Evolutionary conservation across 2,888 invertebrate genomes (phyloP).

Genomic region (Hoplodrina ambigua): DNA sequence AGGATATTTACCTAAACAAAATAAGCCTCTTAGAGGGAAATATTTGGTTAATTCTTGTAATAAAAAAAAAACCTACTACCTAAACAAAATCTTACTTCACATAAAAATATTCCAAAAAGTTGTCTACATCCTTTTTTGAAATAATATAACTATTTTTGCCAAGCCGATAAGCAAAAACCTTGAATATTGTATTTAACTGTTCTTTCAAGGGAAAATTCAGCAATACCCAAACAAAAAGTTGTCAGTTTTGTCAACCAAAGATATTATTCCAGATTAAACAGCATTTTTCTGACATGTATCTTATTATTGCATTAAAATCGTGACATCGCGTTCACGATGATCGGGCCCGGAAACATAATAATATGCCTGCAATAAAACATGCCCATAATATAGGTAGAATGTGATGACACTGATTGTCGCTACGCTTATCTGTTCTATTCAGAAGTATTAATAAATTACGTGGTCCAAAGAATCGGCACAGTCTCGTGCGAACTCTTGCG

Average conservation of each 20-base stretch:
- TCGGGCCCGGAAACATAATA: slow-evolving; percentile 51
- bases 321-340: slow-evolving; percentile 45
- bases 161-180: too few species aligned
- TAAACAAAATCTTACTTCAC: too few species aligned
- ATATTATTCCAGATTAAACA: slow-evolving; percentile 4
- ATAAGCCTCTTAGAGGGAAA: slow-evolving; percentile 25
- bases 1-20: slow-evolving; percentile 29
- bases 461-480: slow-evolving; percentile 82
- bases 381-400: slow-evolving; percentile 55
- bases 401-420: slow-evolving; percentile 45
- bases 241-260: background rate
- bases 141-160: too few species aligned
- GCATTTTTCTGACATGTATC: slow-evolving; percentile 1
- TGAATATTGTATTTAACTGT: background rate
- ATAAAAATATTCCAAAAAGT: too few species aligned
- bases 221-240: background rate
- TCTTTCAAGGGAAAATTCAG: background rate
- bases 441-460: slow-evolving; percentile 87
- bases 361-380: slow-evolving; percentile 55
- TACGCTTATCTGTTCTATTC: slow-evolving; percentile 69
- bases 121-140: too few species aligned
- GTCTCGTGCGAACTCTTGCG: slow-evolving; percentile 87
- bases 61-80: too few species aligned
- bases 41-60: background rate
- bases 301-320: slow-evolving; percentile 40